Evolutionary conservation across 2,797 vertebrate genomes (phyloP).

Genomic region (Cyclura pinguis): DNA sequence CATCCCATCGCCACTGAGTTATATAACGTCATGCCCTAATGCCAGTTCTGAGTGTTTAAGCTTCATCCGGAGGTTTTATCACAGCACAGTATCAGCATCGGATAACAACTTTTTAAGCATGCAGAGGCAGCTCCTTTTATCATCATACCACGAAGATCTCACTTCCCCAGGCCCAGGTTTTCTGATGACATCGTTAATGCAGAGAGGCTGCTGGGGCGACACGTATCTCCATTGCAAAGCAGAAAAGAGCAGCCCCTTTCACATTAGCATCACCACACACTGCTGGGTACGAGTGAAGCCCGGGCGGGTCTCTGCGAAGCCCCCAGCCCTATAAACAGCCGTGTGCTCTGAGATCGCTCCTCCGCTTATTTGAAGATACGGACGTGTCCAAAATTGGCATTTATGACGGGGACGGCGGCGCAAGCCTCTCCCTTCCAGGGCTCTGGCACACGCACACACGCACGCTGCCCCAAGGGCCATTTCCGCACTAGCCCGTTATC

Average conservation of each 20-base stretch:
- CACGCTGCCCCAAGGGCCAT: not conserved
- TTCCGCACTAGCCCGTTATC: too few relatives aligned
- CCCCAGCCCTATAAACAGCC: too few relatives aligned
- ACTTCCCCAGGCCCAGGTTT: conserved; percentile 43
- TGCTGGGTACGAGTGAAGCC: not conserved
- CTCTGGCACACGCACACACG: not conserved
- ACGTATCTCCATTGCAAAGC: conserved; percentile 63
- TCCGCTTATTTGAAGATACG: too few relatives aligned
- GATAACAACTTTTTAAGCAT: conserved; percentile 63
- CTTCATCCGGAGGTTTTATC: conserved; percentile 50
- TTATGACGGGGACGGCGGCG: too few relatives aligned
- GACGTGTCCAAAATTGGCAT: not conserved
- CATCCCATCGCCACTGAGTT: conserved; percentile 55
- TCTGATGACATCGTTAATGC: conserved; percentile 48
- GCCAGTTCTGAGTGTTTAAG: conserved; percentile 56
- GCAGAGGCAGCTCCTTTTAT: not conserved
- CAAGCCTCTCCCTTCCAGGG: too few relatives aligned
- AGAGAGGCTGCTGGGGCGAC: conserved; percentile 47
- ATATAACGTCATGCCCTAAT: conserved; percentile 72
- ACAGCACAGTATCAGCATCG: conserved; percentile 52
- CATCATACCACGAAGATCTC: not conserved
- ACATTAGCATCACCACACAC: not conserved
- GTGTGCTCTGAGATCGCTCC: too few relatives aligned
- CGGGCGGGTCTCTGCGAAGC: too few relatives aligned
- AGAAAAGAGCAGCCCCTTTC: not conserved